Percentiles rank a stretch among this genome's conserved stretches.
phyloP scores from a whole-genome alignment of 2,113 vertebrate species.

The Oenanthe melanoleuca region DNA sequence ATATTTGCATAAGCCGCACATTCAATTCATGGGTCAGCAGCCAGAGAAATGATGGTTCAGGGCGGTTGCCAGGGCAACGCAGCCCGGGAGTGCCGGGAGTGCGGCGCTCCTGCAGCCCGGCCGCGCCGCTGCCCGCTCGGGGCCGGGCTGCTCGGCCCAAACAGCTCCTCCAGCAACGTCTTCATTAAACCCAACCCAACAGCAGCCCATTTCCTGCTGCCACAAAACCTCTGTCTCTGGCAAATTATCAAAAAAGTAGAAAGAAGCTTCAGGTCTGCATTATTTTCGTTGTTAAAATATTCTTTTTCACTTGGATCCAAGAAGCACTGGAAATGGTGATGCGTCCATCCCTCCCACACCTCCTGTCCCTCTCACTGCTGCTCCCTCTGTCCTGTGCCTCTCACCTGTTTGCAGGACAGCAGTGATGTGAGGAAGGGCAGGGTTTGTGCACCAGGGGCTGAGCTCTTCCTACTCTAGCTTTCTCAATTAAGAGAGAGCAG shows the following conservation, averaged over 20 bases:
- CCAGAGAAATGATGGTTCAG: constrained; percentile 35
- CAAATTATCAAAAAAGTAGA: not conserved
- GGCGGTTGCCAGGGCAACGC: constrained; percentile 59
- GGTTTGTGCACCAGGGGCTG: not conserved
- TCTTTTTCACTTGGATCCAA: not conserved
- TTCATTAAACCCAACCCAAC: not conserved
- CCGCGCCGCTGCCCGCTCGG: not conserved
- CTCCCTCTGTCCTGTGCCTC: not conserved
- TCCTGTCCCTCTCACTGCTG: fast-evolving
- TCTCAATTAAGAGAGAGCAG: constrained; percentile 1
- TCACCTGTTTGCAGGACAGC: not conserved
- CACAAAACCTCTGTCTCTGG: not conserved
- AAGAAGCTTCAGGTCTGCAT: not conserved
- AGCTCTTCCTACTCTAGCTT: not conserved
- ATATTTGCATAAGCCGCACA: constrained; percentile 63
- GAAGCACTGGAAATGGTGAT: fast-evolving
- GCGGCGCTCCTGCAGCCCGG: not conserved
- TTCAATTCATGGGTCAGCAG: constrained; percentile 69
- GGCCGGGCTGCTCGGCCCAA: not conserved
- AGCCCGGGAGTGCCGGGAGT: not conserved
- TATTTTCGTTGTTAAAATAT: not conserved
- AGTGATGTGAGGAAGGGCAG: not conserved
- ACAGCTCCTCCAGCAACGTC: not conserved
- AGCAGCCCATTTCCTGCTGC: not conserved
- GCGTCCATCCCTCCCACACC: not conserved